Evolutionary conservation across 1,140 invertebrate genomes (phyloP), one percentile per base, ranked within the genome.

Genomic region (Drosophila littoralis): DNA sequence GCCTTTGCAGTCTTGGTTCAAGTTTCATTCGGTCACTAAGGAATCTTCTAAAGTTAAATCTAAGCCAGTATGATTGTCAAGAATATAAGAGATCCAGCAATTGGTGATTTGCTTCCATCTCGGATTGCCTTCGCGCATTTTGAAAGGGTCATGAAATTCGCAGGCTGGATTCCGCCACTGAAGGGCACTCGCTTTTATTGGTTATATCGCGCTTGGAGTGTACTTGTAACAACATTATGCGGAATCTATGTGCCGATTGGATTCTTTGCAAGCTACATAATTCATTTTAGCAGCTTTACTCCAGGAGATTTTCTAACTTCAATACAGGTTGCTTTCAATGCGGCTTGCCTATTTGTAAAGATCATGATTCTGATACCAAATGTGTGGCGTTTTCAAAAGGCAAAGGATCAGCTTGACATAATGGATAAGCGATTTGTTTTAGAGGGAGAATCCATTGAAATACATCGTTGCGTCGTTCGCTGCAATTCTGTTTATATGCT

Each of bases 271-370:
- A 75, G 52, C 12, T 75, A 71, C 10, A 40, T 75, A 28, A 45
- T 71, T 7, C 33, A 64, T 5, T 70, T 75, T 22, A 33, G 45
- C 0, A 22, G 46, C 5, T 75, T 75, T 15, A 75, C 59, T 1
- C 52, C 60, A 0, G 60, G 32, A 13, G 59, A 52, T 38, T 75
- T 75, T 35, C 60, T 75, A 1, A 71, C 73, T 8, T 71, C 73
- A 0, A 42, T 59, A 40, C 67, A 71, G 32, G 60, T 63, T 17
- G 52, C 54, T 4, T 64, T 71, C 52, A 71, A 75, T 46, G 54
- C 73, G 6, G 46, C 40, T 6, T 45, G 71, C 10, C 52, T 58
- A 1, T 13, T 15, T 3, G 5, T 65, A 0, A 75, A 75, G 46
- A 51, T 70, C 1, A 4, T 15, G 3, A 7, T 71, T 22, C 1